Base-by-base conservation (phyloP, 2,797 vertebrate species). In the Momotus momota region DNA sequence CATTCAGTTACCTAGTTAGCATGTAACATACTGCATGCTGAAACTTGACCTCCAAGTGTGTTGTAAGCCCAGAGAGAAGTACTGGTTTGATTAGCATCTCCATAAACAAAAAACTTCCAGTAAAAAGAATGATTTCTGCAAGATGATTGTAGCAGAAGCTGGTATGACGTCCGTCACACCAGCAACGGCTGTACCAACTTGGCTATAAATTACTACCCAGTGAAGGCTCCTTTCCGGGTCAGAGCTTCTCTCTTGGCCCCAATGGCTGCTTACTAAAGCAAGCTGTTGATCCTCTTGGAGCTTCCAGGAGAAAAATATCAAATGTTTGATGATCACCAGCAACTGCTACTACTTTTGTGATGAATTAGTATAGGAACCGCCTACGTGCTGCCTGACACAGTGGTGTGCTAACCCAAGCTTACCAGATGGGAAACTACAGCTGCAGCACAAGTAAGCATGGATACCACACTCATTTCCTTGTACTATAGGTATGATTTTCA, bases 61-160 rank as follows among this genome's bases (percentile, higher is more conserved):
- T 45, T 69, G 43, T 4, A 41, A 94, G 80, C 80, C 52, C 64
- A 26, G 82, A 40, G 67, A 70, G 62, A 49, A 75, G 43, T 0
- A 43, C 43, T 60, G 66, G 38, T 43, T 86, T 90, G 78, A 94
- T 94, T 85, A 67, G 35, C 77, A 86, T 35, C 77, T 74, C 70
- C 31, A 29, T 15, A 40, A 88, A 80, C 64, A 93, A 80, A 57
- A 69, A 25, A 64, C 43, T 96, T 96, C 94, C 95, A 92, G 93
- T 93, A 88, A 94, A 64, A 60, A 52, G 80, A 41, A 67, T 46
- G 46, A 49, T 58, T 88, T 80, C 86, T 94, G 48, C 5, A 4
- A 9, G 26, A 3, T 51, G 62, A 85, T 22, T 57, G 71, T 26
- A 81, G 67, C 64, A 87, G 90, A 62, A 93, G 71, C 49, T 84